These are phyloP conservation scores for Lepidurus arcticus DNA, from an alignment of 1,140 invertebrate species.

Conservation along the genomic window DNA sequence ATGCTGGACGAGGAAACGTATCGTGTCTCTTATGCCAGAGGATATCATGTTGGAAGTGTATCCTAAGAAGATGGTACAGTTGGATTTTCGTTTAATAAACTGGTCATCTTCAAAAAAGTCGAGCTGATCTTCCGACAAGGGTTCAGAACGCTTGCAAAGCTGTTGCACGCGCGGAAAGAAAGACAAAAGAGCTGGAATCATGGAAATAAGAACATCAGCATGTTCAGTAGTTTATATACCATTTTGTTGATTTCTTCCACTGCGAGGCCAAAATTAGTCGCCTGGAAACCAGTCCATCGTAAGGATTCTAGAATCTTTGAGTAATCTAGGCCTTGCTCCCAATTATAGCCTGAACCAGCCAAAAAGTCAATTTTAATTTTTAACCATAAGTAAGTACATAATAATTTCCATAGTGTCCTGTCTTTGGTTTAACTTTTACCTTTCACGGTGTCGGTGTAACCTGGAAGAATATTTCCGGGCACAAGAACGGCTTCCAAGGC, in stretches of 20 bases:
- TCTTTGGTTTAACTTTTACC: conserved; percentile 22
- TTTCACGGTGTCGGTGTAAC: conserved; percentile 25
- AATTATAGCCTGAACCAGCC: conserved; percentile 69
- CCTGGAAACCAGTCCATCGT: conserved; percentile 84
- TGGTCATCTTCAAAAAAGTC: conserved; percentile 67
- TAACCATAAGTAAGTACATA: background rate
- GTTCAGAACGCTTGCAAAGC: conserved; percentile 55
- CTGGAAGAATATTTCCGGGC: conserved; percentile 28
- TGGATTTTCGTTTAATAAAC: conserved; percentile 67
- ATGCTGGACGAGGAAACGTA: conserved; percentile 83
- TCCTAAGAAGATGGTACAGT: conserved; percentile 95
- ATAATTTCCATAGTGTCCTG: background rate
- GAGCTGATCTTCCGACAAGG: conserved; percentile 57
- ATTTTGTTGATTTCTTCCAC: conserved; percentile 89
- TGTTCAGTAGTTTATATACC: conserved; percentile 49
- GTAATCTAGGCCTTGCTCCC: conserved; percentile 86
- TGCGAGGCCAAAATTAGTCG: conserved; percentile 86
- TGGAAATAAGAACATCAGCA: conserved; percentile 11
- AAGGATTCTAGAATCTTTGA: conserved; percentile 75
- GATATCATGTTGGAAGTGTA: conserved; percentile 98
- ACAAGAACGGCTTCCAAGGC: conserved; percentile 34
- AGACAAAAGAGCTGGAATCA: conserved; percentile 29
- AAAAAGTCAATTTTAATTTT: background rate
- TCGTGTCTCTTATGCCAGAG: conserved; percentile 85
- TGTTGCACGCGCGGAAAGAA: conserved; percentile 35